Evolutionary conservation across 1,140 invertebrate genomes (phyloP).

Genomic region (Brachionus manjavacas): DNA sequence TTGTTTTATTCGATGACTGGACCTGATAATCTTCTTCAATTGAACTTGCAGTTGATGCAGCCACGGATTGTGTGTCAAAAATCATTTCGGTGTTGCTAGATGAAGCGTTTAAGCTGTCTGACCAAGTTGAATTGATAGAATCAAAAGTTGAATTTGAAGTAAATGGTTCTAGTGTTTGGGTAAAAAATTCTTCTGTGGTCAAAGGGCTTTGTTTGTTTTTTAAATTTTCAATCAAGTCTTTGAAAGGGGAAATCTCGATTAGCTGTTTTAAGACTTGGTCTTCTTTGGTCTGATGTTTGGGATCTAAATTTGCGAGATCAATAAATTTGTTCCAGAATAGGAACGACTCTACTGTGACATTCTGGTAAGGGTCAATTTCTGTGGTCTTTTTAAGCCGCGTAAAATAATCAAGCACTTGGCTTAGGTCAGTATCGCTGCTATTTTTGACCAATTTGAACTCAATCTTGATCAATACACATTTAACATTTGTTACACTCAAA

Average conservation of each 20-base stretch:
- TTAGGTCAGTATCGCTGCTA: not conserved
- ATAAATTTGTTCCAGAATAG: conserved; percentile 25
- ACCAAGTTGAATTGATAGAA: not conserved
- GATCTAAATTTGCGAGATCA: not conserved
- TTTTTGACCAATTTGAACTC: conserved; percentile 33
- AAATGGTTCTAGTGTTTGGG: not conserved
- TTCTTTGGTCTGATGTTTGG: conserved; percentile 1
- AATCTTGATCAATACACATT: conserved; percentile 7
- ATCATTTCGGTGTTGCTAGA: not conserved
- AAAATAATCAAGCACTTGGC: not conserved
- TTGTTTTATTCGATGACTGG: not conserved
- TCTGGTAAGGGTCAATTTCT: not conserved
- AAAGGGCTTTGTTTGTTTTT: not conserved
- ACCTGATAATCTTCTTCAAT: not conserved
- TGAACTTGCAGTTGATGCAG: not conserved
- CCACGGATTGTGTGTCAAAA: not conserved
- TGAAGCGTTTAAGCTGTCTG: not conserved
- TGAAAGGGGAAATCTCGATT: not conserved
- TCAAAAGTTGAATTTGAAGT: not conserved
- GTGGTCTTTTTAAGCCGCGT: not conserved
- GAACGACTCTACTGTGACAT: not conserved
- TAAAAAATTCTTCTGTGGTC: not conserved
- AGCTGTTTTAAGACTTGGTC: not conserved
- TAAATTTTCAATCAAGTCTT: not conserved
- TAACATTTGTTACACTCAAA: not conserved